Evolutionary conservation across 2,113 vertebrate species (phyloP), one percentile per base, ranked within the genome.

Genomic region (Tonatia bakeri): DNA sequence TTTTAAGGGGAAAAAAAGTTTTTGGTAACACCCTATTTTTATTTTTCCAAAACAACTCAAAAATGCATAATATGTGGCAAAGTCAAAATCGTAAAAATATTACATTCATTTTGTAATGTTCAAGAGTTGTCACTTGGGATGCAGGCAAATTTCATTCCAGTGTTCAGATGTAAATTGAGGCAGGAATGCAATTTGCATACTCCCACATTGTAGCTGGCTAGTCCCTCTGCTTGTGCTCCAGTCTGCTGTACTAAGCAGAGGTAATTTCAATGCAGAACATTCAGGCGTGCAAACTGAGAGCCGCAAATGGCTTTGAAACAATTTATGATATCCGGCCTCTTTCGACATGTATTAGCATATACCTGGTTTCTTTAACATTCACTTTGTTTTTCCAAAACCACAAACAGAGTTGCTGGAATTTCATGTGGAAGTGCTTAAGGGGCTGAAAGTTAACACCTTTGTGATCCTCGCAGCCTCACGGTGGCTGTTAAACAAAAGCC

Each of bases 381-480:
- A 98, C 98, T 99, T 98, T 99, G 98, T 98, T 99, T 99, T 98
- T 97, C 97, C 98, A 98, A 99, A 99, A 98, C 98, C 97, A 98
- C 98, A 98, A 98, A 99, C 98, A 99, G 98, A 97, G 97, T 98
- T 98, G 98, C 98, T 99, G 98, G 98, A 99, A 99, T 99, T 99
- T 99, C 99, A 99, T 99, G 99, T 99, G 99, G 99, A 99, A 99
- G 99, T 98, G 99, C 99, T 99, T 99, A 99, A 99, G 99, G 99
- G 99, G 99, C 99, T 98, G 99, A 99, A 99, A 99, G 99, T 99
- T 99, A 99, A 99, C 99, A 99, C 99, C 99, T 99, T 99, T 99
- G 99, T 99, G 99, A 99, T 99, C 99, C 96, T 98, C 98, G 98
- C 98, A 98, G 99, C 97, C 99, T 99, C 99, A 98, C 96, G 96